Conservation (phyloP, 2,797 vertebrate genomes). For the Sparidentex hasta region DNA sequence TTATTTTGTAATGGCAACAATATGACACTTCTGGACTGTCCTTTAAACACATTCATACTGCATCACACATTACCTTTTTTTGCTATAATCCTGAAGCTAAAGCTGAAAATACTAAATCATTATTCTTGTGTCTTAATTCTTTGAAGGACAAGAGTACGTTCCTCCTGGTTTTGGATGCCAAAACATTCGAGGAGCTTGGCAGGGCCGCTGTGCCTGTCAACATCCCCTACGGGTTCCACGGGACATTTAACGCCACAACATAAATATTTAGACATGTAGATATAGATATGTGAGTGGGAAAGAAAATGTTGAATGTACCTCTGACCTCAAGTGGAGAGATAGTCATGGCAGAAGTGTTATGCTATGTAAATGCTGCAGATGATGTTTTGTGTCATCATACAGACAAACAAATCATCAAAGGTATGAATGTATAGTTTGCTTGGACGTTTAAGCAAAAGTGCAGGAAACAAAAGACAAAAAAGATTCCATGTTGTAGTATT, state of each 20-base stretch:
- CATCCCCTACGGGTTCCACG: conserved; percentile 94
- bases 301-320: background rate
- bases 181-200: conserved; percentile 90
- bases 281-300: background rate
- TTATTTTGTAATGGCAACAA: background rate
- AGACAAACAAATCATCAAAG: background rate
- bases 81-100: too few species aligned
- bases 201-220: conserved; percentile 89
- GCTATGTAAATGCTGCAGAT: conserved; percentile 19
- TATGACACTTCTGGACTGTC: background rate
- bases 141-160: conserved; percentile 90
- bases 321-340: background rate
- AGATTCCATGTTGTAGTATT: background rate
- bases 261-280: too few species aligned
- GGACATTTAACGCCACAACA: conserved; percentile 82
- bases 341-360: background rate
- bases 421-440: background rate
- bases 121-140: background rate
- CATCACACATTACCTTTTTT: background rate
- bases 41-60: background rate
- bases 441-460: background rate
- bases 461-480: background rate
- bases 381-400: background rate
- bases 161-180: conserved; percentile 91
- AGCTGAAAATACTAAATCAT: background rate